Evolutionary conservation across 2,888 invertebrate genomes (phyloP), one percentile per base, ranked within the genome.

Genomic region (Drosophila silvestris): DNA sequence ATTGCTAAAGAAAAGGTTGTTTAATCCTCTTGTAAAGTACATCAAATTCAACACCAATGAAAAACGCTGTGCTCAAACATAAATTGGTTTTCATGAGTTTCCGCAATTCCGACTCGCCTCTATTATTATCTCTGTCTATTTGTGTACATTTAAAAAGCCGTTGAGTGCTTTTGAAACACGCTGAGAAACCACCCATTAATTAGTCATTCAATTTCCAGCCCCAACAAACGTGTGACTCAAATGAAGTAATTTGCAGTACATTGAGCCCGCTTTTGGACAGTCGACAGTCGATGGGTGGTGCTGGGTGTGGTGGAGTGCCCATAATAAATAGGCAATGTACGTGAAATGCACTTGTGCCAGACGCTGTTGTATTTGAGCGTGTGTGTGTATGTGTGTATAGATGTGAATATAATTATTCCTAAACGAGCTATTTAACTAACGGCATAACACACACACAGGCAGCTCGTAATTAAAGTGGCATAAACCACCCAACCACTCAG

Each of bases 341-440:
- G 71, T 30, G 37, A 51, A 75, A 52, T 77, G 76, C 76, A 77
- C 80, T 75, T 60, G 65, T 39, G 77, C 56, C 63, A 64, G 74
- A 52, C 66, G 33, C 22, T 16, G 37, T 22, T 33, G 7, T 35
- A 16, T 22, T 12, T n/a, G 12, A 10, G 10, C 28, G 19, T 28
- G 16, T 16, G 10, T 51, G 16, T 7, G 4, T 28, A 26, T 28
- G 19, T 16, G 5, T 52, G 30, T 52, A 0, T 57, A 50, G 54
- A 30, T 67, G 50, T 64, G 54, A 35, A 41, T 53, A 77, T 89
- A 84, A 87, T 85, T 85, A 87, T 85, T 84, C 74, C 87, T 87
- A 87, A 85, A 89, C 87, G 84, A 85, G 85, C 82, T 87, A 87
- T 87, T 89, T 84, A 86, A 86, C 73, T 77, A 83, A 89, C 82